Percentiles rank a stretch among this genome's conserved stretches.
These are phyloP conservation scores for Galerucella nymphaeae DNA, from an alignment of 2,888 invertebrate genomes.

Conservation along the genomic window DNA sequence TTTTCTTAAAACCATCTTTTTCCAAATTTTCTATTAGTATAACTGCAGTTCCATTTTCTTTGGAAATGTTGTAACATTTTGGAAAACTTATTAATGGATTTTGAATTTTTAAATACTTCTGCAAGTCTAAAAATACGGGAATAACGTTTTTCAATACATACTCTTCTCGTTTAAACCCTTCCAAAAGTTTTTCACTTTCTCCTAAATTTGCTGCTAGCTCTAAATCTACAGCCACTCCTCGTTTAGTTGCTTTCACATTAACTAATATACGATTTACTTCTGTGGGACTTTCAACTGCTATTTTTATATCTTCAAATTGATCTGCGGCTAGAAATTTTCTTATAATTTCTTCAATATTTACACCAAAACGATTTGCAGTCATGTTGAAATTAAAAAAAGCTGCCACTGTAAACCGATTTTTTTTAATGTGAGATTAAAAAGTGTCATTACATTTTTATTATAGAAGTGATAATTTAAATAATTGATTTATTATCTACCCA, in stretches of 20 bases:
- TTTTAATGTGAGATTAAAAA: background rate
- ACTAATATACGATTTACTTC: background rate
- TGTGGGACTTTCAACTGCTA: background rate
- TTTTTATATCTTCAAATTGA: background rate
- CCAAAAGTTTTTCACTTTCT: background rate
- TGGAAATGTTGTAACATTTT: background rate
- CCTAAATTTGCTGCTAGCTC: background rate
- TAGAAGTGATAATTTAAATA: background rate
- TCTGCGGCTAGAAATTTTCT: background rate
- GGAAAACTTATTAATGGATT: background rate
- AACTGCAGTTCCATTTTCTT: background rate
- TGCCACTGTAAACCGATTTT: background rate
- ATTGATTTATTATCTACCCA: background rate
- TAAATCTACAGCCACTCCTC: background rate
- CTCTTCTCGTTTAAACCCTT: background rate
- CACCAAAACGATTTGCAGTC: background rate
- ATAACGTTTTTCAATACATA: conserved; percentile 2
- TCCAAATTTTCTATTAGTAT: background rate
- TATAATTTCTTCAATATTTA: background rate
- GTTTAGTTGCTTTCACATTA: background rate
- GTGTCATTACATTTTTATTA: background rate
- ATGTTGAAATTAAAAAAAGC: background rate
- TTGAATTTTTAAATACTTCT: conserved; percentile 2
- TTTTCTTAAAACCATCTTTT: background rate
- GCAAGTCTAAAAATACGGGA: conserved; percentile 1